Percentiles rank a stretch among this genome's conserved stretches.
Evolutionary conservation across 2,113 vertebrate species (phyloP).

Genomic region (Clupea harengus): DNA sequence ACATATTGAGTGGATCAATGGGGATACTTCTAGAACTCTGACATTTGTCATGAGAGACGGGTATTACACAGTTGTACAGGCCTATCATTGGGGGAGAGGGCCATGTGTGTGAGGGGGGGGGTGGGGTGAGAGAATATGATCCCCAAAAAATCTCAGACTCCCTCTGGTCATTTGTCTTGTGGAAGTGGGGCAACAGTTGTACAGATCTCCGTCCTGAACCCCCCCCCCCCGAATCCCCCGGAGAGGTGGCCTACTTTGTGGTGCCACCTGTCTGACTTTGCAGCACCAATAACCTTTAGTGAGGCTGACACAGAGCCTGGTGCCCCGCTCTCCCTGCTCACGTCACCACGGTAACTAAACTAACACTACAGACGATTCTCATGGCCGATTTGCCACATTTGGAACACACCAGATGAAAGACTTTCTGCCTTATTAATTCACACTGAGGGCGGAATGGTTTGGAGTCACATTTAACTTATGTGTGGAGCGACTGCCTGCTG

Average conservation of each 20-base stretch:
- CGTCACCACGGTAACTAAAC: neutral
- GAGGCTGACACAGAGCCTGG: neutral
- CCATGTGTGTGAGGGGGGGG: neutral
- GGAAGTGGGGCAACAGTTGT: conserved; percentile 37
- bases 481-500: neutral
- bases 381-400: neutral
- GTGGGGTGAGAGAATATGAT: neutral
- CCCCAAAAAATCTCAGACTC: conserved; percentile 26
- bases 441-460: neutral
- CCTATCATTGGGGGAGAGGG: neutral
- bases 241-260: conserved; percentile 44
- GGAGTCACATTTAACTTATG: neutral
- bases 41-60: neutral
- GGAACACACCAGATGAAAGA: neutral
- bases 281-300: neutral
- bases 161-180: conserved; percentile 47
- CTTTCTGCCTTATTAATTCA: neutral
- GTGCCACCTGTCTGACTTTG: conserved; percentile 25
- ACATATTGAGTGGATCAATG: neutral
- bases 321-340: neutral
- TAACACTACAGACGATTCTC: neutral
- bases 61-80: neutral
- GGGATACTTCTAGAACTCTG: neutral
- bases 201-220: conserved; percentile 43
- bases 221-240: neutral